Conservation (phyloP, 2,113 vertebrate genomes). For the Bubo bubo region DNA sequence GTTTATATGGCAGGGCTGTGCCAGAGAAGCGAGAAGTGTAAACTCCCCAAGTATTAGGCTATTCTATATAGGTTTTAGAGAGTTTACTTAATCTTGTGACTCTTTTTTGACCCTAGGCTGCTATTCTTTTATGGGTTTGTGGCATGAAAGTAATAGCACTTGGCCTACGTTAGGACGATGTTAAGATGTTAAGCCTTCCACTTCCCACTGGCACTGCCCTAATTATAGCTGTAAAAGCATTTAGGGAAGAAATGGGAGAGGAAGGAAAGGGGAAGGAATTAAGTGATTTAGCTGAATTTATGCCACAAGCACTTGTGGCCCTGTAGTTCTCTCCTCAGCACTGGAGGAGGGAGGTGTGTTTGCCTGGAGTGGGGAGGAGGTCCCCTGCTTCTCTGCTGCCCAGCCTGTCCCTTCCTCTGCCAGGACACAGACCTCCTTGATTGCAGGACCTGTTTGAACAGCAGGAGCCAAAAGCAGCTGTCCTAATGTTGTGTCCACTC, state of each 20-base stretch:
- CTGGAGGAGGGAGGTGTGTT: not conserved
- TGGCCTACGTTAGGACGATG: not conserved
- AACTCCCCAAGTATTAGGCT: not conserved
- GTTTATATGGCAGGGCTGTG: not conserved
- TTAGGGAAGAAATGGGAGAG: not conserved
- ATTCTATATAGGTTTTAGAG: not conserved
- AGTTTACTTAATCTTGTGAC: not conserved
- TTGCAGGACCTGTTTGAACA: not conserved
- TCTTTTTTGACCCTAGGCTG: not conserved
- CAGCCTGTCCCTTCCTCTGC: not conserved
- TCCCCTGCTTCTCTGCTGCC: not conserved
- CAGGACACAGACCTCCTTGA: not conserved
- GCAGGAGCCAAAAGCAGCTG: not conserved
- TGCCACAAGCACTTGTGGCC: rapidly evolving
- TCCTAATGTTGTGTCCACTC: not conserved
- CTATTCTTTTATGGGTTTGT: not conserved
- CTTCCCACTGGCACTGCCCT: not conserved
- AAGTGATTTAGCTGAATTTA: not conserved
- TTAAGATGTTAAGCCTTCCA: not conserved
- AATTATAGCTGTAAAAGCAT: not conserved
- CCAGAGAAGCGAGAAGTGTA: not conserved
- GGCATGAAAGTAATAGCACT: constrained; percentile 8
- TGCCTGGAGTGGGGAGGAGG: not conserved
- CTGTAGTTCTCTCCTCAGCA: not conserved
- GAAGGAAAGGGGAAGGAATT: not conserved